A percentile compares a stretch with the other conserved stretches of the same genome.
Conservation (phyloP, 1,140 invertebrate species). For the Pseudoatta argentina region DNA sequence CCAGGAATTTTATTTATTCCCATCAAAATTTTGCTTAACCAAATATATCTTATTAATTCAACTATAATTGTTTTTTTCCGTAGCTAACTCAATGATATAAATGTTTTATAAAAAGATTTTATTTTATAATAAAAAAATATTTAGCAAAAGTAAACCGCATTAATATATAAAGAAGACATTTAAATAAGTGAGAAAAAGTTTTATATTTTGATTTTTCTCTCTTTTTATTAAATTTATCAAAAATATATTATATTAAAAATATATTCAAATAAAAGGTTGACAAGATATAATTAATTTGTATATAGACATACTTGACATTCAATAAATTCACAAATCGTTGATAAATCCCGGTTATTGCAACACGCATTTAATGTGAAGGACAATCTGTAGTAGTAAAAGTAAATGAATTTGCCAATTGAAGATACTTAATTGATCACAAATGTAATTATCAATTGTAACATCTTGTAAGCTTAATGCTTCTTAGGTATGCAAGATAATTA, state of each 20-base stretch:
- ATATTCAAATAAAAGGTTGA: neutral
- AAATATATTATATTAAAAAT: neutral
- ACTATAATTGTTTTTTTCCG: too few relatives aligned
- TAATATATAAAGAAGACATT: too few relatives aligned
- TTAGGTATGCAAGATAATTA: neutral
- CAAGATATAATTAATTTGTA: neutral
- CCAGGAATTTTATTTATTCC: too few relatives aligned
- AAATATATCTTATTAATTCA: too few relatives aligned
- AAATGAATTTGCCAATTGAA: conserved; percentile 11
- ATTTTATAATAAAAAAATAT: conserved; percentile 12
- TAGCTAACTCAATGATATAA: neutral
- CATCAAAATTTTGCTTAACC: too few relatives aligned
- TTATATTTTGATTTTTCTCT: neutral
- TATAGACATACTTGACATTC: neutral
- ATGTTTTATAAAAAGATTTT: conserved; percentile 1
- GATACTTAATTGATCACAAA: neutral
- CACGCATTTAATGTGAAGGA: conserved; percentile 41
- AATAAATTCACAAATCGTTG: neutral
- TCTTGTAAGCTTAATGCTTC: neutral
- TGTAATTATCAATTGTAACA: neutral
- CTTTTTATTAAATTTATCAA: neutral
- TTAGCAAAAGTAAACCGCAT: neutral
- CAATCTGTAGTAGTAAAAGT: conserved; percentile 28
- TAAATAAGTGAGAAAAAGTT: too few relatives aligned
- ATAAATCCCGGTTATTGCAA: neutral